Conservation (phyloP, 1,140 invertebrate species). For the Helicoverpa zea region DNA sequence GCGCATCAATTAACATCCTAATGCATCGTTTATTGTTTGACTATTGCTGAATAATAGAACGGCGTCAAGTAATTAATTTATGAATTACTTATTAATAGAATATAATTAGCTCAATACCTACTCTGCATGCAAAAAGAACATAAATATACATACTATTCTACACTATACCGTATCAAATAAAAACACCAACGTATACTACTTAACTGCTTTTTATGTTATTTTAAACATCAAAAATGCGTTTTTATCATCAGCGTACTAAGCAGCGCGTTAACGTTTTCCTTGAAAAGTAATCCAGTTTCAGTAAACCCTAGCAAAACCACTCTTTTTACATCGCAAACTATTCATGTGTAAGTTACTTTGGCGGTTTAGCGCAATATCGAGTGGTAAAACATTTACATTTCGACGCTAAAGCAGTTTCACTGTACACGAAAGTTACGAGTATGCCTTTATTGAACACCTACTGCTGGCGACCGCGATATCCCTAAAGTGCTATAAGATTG, state of each 20-base stretch:
- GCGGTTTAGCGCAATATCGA: background rate
- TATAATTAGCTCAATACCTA: no score
- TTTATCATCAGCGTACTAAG: background rate
- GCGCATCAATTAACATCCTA: conserved; percentile 33
- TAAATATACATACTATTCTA: no score
- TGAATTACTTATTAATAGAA: no score
- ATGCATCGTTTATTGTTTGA: conserved; percentile 31
- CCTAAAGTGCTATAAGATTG: conserved; percentile 14
- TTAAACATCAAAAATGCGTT: conserved; percentile 1
- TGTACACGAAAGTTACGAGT: background rate
- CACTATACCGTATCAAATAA: no score
- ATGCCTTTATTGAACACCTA: conserved; percentile 1
- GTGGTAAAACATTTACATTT: conserved; percentile 2
- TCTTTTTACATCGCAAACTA: background rate
- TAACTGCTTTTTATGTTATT: background rate
- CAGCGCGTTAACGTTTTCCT: background rate
- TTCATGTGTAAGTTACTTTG: background rate
- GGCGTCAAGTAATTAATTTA: background rate
- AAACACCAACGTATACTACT: no score
- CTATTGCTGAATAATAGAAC: conserved; percentile 1
- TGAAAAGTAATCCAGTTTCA: conserved; percentile 1
- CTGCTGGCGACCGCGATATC: background rate
- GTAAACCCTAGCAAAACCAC: background rate
- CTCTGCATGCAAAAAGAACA: no score
- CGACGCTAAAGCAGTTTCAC: background rate